A percentile compares a stretch with the other conserved stretches of the same genome.
Conservation (phyloP, 2,113 vertebrate species). For the Zapus hudsonius region DNA sequence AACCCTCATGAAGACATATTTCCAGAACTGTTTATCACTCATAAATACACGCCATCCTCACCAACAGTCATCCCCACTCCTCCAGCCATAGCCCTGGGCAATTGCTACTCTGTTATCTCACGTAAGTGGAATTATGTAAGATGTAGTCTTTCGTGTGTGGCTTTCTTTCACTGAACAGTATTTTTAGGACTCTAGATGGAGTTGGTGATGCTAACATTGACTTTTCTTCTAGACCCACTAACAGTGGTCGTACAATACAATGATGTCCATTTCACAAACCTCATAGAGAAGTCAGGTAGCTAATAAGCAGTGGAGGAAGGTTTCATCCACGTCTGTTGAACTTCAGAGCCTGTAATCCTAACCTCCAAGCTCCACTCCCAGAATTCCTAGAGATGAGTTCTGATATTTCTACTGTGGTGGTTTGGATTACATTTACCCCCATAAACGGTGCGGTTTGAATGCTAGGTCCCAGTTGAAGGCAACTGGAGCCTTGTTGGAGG, state of each 20-base stretch:
- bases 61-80: neutral
- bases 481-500: too few species aligned
- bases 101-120: neutral
- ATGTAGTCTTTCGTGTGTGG: neutral
- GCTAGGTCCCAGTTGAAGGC: too few species aligned
- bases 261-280: neutral
- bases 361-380: neutral
- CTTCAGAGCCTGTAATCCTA: neutral
- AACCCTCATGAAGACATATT: neutral
- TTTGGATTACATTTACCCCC: too few species aligned
- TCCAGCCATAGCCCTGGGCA: neutral
- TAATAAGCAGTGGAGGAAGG: neutral
- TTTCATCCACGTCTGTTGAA: neutral
- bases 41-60: neutral
- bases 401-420: too few species aligned
- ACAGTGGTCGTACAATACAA: neutral
- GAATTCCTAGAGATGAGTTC: neutral
- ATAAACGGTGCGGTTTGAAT: too few species aligned
- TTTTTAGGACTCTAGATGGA: neutral
- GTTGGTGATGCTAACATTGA: neutral
- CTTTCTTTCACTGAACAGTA: neutral
- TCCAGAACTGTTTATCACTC: neutral
- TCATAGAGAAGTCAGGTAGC: neutral
- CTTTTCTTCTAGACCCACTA: neutral
- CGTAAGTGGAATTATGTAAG: neutral